Evolutionary conservation across 92 coral and sea anemone species (phyloP).

Genomic region (Diadumene lineata): DNA sequence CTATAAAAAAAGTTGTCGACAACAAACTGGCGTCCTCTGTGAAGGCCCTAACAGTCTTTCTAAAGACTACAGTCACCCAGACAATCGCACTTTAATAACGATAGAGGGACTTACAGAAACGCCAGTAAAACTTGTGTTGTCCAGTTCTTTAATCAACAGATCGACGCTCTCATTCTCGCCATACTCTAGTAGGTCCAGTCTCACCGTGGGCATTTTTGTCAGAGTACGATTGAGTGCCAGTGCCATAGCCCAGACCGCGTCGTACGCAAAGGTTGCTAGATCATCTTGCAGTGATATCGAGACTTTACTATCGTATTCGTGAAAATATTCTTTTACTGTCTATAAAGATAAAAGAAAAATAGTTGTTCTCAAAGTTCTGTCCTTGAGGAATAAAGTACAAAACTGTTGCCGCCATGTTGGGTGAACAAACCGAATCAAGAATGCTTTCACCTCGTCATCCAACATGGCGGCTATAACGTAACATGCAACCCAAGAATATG

Average conservation of each 20-base stretch:
- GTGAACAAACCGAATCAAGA: no score
- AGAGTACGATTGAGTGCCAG: conserved; percentile 69
- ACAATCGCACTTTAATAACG: no score
- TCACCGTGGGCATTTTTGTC: conserved; percentile 39
- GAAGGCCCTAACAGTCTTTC: no score
- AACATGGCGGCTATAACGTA: no score
- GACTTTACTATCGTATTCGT: conserved; percentile 58
- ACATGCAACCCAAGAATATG: no score
- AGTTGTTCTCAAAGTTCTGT: background rate
- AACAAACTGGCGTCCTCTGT: no score
- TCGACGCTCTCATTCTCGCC: conserved; percentile 48
- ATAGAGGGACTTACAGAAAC: conserved; percentile 53
- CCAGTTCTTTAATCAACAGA: conserved; percentile 45
- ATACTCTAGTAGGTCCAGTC: conserved; percentile 62
- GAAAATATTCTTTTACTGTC: conserved; percentile 62
- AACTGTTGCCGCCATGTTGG: no score
- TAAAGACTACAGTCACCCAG: no score
- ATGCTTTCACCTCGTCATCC: no score
- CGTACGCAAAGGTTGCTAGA: conserved; percentile 71
- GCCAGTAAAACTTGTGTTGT: conserved; percentile 58
- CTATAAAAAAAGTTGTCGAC: no score
- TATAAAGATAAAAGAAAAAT: conserved; percentile 6
- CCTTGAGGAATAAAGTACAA: no score
- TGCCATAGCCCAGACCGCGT: conserved; percentile 91
- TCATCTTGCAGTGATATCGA: conserved; percentile 36